Conservation (phyloP, 2,888 invertebrate genomes). For the Mythimna albipuncta region DNA sequence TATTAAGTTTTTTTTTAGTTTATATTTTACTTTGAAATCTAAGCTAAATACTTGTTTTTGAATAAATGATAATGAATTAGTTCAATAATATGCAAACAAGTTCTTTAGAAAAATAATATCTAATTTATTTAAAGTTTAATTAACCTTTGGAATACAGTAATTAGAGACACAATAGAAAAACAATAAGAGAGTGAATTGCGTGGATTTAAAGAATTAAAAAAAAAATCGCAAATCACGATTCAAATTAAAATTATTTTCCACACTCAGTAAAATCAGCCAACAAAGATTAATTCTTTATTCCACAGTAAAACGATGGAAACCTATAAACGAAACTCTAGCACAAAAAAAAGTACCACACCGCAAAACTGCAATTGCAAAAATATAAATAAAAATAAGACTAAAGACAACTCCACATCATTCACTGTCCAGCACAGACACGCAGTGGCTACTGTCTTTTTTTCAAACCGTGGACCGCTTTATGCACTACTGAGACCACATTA, state of each 20-base stretch:
- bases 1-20: conserved; percentile 16
- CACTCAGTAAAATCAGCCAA: background rate
- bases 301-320: background rate
- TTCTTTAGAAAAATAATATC: background rate
- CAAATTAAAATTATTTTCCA: background rate
- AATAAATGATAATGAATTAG: background rate
- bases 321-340: conserved; percentile 26
- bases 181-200: no score
- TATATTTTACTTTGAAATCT: conserved; percentile 8
- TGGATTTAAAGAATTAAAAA: background rate
- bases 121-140: no score
- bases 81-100: background rate
- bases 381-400: conserved; percentile 68
- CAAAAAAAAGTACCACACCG: conserved; percentile 33
- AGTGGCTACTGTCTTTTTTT: conserved; percentile 86
- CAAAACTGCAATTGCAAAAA: conserved; percentile 58
- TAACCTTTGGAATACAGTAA: no score
- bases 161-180: no score
- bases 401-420: conserved; percentile 80
- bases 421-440: conserved; percentile 80
- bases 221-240: background rate
- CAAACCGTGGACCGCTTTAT: conserved; percentile 80
- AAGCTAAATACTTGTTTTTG: background rate
- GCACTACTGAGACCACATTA: conserved; percentile 80
- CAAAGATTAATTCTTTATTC: background rate